Conservation (phyloP, 1,140 invertebrate species). For the Battus philenor region DNA sequence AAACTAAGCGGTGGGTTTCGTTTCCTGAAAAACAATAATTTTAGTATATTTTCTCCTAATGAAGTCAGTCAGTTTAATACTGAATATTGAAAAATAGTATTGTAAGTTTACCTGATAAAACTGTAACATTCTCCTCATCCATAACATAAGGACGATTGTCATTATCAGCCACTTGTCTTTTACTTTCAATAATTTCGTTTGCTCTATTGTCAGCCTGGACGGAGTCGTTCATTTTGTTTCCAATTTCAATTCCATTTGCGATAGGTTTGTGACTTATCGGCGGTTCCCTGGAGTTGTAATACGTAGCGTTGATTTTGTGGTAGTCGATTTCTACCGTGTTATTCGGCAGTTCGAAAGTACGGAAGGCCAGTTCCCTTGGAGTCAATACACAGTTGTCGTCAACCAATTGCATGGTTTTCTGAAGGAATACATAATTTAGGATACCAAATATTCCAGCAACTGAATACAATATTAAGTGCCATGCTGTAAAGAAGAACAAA, state of each 20-base stretch:
- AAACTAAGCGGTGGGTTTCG: slow-evolving; percentile 36
- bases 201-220: not conserved
- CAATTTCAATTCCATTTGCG: too few relatives aligned
- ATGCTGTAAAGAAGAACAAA: slow-evolving; percentile 57
- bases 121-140: slow-evolving; percentile 19
- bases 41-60: slow-evolving; percentile 1
- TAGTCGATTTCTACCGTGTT: slow-evolving; percentile 12
- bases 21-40: slow-evolving; percentile 31
- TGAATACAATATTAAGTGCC: slow-evolving; percentile 50
- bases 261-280: not conserved
- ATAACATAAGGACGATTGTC: slow-evolving; percentile 6
- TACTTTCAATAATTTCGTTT: slow-evolving; percentile 3
- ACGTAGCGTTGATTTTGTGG: not conserved
- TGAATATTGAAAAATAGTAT: too few relatives aligned
- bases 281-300: slow-evolving; percentile 2
- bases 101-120: slow-evolving; percentile 23
- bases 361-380: slow-evolving; percentile 46
- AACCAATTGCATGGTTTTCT: slow-evolving; percentile 47
- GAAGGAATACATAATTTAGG: slow-evolving; percentile 53
- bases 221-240: not conserved
- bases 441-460: slow-evolving; percentile 52
- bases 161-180: slow-evolving; percentile 14
- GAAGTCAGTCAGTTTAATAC: too few relatives aligned
- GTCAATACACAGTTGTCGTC: slow-evolving; percentile 50
- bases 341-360: slow-evolving; percentile 26